Evolutionary conservation across 2,888 invertebrate genomes (phyloP), one percentile per base, ranked within the genome.

Genomic region (Spilarctia lutea): DNA sequence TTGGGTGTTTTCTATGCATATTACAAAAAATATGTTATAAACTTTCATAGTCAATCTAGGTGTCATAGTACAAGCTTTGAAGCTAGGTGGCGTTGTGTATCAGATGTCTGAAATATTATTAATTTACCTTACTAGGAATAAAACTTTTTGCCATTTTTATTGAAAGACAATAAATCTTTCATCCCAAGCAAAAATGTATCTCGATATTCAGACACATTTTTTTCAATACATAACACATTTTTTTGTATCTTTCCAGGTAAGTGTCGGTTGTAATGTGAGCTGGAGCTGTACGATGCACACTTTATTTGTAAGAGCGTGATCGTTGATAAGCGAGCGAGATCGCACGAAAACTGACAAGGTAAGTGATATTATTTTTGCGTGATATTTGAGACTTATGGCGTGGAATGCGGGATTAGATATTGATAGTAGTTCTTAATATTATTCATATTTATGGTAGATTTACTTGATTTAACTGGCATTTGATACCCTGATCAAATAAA

Each of bases 221-320:
- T 84, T 84, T 70, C 78, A 77, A 74, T 77, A 84, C 85, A 86
- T 90, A 92, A 92, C 87, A 69, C 89, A 89, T 89, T 84, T 87
- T 85, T 91, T 91, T 91, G 75, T 89, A 90, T 94, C 89, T 93
- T 94, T 94, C 88, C 94, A 95, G 95, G 95, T 95, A 95, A 95
- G 95, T 92, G 89, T 81, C 80, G 82, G 79, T 24, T 90, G 93
- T 90, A 93, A 94, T 88, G 81, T 84, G 93, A 94, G 90, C 52
- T 16, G 13, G 8, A 39, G 27, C 66, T 76, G 78, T 71, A 75
- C 77, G 68, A 33, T 72, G 74, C 75, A 69, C 67, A 75, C 56
- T 72, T 73, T 75, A 70, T 75, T 69, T 71, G 60, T 56, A 75
- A 76, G 69, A 65, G 73, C 72, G 72, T 76, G 79, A 74, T 82